Evolutionary conservation across 2,797 vertebrate species (phyloP).

Genomic region (Melanotaenia pygmaea): DNA sequence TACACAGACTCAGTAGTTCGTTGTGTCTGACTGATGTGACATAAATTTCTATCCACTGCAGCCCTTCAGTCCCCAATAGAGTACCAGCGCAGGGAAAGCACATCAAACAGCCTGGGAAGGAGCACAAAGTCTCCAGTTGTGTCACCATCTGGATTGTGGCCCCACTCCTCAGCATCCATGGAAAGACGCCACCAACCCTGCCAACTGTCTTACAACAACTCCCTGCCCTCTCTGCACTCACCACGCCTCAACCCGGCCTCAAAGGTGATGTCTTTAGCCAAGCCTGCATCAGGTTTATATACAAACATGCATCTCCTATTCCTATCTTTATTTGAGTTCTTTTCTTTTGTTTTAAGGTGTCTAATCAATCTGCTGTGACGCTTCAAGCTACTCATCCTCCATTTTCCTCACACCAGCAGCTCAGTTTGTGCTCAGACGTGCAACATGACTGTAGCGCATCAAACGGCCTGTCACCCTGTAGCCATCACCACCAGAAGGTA

Average conservation of each 20-base stretch:
- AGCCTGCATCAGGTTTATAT: not conserved
- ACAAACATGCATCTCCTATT: not conserved
- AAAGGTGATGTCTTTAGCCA: conserved; percentile 27
- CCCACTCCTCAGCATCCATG: conserved; percentile 82
- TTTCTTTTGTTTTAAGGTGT: conserved; percentile 42
- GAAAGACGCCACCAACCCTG: conserved; percentile 75
- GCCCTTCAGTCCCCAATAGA: conserved; percentile 93
- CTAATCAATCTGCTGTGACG: conserved; percentile 40
- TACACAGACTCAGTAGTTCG: not conserved
- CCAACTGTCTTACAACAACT: conserved; percentile 81
- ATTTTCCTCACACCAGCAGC: conserved; percentile 57
- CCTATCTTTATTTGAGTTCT: not conserved
- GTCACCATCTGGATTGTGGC: conserved; percentile 64
- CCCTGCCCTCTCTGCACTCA: conserved; percentile 85
- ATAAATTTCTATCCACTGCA: conserved; percentile 52
- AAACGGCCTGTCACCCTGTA: conserved; percentile 63
- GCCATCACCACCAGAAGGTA: conserved; percentile 74
- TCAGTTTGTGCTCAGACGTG: conserved; percentile 44
- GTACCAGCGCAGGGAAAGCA: conserved; percentile 90
- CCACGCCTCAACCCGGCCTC: conserved; percentile 60
- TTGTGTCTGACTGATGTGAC: conserved; percentile 19
- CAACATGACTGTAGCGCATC: conserved; percentile 36
- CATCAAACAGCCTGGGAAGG: conserved; percentile 87
- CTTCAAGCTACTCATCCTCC: conserved; percentile 45
- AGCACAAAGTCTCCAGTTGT: conserved; percentile 68